A percentile compares a stretch with the other conserved stretches of the same genome.
Conservation (phyloP, 2,797 vertebrate species). For the Pitangus sulphuratus region DNA sequence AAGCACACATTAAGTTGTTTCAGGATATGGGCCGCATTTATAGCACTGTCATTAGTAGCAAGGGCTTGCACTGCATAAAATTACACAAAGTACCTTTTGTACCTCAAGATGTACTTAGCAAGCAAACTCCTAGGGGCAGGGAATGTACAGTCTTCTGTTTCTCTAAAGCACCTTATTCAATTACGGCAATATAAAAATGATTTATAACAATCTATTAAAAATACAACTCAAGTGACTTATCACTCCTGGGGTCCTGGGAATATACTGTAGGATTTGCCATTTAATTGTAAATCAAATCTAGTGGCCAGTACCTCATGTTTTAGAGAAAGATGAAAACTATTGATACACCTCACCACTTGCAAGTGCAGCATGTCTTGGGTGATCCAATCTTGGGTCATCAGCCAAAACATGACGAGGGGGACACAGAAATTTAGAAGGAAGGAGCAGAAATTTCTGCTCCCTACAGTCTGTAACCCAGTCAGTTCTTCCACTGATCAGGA, state of each 20-base stretch:
- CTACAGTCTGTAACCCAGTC: not conserved
- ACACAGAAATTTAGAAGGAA: not conserved
- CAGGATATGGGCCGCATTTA: conserved; percentile 51
- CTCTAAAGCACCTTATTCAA: conserved; percentile 57
- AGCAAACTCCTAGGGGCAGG: conserved; percentile 56
- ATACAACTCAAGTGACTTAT: conserved; percentile 53
- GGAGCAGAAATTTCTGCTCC: not conserved
- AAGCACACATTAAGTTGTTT: conserved; percentile 54
- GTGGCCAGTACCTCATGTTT: not conserved
- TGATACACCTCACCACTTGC: not conserved
- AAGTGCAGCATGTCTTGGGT: not conserved
- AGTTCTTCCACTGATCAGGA: not conserved
- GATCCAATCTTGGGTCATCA: not conserved
- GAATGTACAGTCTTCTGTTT: conserved; percentile 51
- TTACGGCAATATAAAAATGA: conserved; percentile 59
- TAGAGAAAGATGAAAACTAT: conserved; percentile 10
- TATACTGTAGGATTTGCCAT: conserved; percentile 20
- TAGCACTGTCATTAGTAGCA: conserved; percentile 45
- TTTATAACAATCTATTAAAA: conserved; percentile 66
- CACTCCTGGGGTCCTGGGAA: conserved; percentile 34
- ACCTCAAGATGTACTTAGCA: conserved; percentile 55
- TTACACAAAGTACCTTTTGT: conserved; percentile 59
- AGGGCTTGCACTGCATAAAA: conserved; percentile 59
- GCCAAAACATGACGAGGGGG: accelerated
- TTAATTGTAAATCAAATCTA: conserved; percentile 47